A percentile compares a stretch with the other conserved stretches of the same genome.
Conservation (phyloP, 2,797 vertebrate genomes). For the Capromys pilorides region DNA sequence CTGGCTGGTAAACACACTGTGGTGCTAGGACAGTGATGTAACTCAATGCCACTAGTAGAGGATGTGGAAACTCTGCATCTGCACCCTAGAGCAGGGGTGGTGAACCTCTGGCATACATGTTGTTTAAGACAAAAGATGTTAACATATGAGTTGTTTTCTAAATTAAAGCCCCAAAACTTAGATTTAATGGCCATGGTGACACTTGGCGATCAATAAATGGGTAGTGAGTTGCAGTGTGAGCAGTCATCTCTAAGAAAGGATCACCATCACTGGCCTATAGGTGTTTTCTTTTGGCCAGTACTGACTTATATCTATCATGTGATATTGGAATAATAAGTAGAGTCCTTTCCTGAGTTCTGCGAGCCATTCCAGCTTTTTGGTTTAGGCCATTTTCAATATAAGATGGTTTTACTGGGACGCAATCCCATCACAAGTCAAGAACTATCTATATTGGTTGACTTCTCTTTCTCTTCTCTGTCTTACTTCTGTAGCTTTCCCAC, state of each 20-base stretch:
- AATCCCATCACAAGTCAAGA: too few relatives aligned
- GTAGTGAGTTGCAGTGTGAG: not conserved
- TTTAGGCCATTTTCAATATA: not conserved
- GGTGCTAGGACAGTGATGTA: not conserved
- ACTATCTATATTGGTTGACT: not conserved
- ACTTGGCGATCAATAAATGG: not conserved
- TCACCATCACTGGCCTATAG: not conserved
- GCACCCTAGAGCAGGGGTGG: not conserved
- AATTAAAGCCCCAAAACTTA: not conserved
- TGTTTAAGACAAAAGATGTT: not conserved
- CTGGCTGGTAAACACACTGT: not conserved
- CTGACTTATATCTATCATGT: not conserved
- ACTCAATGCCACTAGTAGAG: not conserved
- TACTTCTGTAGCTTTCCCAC: not conserved
- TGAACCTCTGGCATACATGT: too few relatives aligned
- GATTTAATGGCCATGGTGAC: not conserved
- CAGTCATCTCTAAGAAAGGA: not conserved
- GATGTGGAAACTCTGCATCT: not conserved
- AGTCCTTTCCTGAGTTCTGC: constrained; percentile 9
- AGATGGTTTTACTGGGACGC: not conserved
- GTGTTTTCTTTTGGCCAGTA: not conserved
- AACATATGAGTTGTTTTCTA: not conserved
- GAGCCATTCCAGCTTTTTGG: not conserved
- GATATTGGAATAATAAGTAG: not conserved
- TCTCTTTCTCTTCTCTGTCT: not conserved